phyloP scores from a whole-genome alignment of 2,797 vertebrate species.

The Sphenodon punctatus region DNA sequence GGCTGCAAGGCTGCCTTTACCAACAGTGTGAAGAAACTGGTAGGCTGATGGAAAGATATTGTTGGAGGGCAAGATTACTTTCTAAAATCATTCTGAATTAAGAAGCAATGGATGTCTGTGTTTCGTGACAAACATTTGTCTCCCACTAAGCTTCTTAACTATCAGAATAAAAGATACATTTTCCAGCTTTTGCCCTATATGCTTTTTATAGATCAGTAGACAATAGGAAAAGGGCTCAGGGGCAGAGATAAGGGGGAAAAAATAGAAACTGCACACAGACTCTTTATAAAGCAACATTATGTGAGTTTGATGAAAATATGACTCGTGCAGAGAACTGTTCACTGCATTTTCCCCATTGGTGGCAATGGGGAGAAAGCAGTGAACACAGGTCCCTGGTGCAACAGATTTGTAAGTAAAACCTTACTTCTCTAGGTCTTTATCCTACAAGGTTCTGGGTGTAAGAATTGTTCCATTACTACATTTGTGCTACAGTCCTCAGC shows the following conservation, averaged over 20 bases:
- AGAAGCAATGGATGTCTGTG: neutral
- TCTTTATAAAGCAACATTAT: neutral
- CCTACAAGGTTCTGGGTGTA: neutral
- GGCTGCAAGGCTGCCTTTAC: neutral
- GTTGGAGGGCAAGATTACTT: neutral
- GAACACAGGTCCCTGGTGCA: no score
- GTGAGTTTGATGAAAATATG: neutral
- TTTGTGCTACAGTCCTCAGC: neutral
- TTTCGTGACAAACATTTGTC: neutral
- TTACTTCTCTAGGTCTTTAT: neutral
- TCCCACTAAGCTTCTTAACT: neutral
- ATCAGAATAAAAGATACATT: neutral
- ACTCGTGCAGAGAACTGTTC: no score
- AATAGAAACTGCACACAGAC: neutral
- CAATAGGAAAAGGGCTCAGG: accelerated
- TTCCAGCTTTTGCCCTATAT: neutral
- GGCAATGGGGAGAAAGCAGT: no score
- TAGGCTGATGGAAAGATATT: neutral
- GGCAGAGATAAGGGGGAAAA: neutral
- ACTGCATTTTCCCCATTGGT: no score
- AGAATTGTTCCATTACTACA: neutral
- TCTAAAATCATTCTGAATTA: neutral
- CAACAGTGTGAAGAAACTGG: neutral
- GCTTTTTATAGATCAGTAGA: neutral
- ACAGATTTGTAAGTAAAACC: neutral